Evolutionary conservation across 2,888 invertebrate species (phyloP).

Genomic region (Andrena camellia): DNA sequence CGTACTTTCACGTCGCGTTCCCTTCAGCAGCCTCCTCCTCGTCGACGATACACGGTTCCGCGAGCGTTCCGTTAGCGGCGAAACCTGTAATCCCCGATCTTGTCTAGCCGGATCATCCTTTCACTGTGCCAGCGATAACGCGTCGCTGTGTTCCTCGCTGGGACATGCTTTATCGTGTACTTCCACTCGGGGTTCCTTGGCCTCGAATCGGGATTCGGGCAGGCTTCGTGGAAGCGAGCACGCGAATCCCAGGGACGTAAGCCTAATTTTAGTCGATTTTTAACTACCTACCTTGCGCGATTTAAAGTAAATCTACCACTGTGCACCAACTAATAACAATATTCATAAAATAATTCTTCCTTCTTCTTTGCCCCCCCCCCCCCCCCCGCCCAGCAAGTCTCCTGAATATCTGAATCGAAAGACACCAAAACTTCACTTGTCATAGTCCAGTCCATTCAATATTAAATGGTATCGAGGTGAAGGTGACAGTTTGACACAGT

Average conservation of each 20-base stretch:
- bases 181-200: slow-evolving; percentile 33
- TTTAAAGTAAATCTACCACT: too few species aligned
- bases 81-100: slow-evolving; percentile 67
- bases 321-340: too few species aligned
- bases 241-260: neutral
- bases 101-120: slow-evolving; percentile 68
- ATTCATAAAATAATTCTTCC: too few species aligned
- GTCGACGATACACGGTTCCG: slow-evolving; percentile 49
- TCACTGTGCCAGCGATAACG: slow-evolving; percentile 62
- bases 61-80: slow-evolving; percentile 46
- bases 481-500: slow-evolving; percentile 26
- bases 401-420: neutral
- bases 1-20: slow-evolving; percentile 46
- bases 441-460: slow-evolving; percentile 17
- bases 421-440: slow-evolving; percentile 8
- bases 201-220: neutral
- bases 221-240: neutral
- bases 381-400: too few species aligned
- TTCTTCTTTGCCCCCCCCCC: too few species aligned
- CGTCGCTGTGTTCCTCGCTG: slow-evolving; percentile 39
- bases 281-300: too few species aligned
- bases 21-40: slow-evolving; percentile 24
- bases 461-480: neutral
- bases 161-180: slow-evolving; percentile 53
- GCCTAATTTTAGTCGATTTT: too few species aligned